Evolutionary conservation across 2,797 vertebrate species (phyloP), one percentile per base, ranked within the genome.

Genomic region (Trachops cirrhosus): DNA sequence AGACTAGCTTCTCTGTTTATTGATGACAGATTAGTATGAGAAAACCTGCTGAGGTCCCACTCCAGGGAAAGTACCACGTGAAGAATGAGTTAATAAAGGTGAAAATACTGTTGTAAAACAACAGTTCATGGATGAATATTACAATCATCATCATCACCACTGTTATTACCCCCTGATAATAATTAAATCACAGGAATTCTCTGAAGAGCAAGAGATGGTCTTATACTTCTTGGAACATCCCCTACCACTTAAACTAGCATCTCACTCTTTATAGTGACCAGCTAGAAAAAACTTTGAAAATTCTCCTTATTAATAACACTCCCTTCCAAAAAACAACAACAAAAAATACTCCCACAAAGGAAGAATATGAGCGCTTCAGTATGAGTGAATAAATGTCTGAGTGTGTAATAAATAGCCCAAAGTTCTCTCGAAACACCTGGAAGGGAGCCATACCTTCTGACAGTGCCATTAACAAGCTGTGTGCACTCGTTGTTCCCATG

Each of bases 221-320:
- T 94, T 46, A 70, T 57, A 32, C 16, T 86, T 90, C 62, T 95
- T 77, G 34, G 79, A 88, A 54, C 83, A 8, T 57, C 5, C 52
- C 26, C 50, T 74, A 64, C 12, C 19, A 79, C 21, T 19, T 86
- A 70, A 93, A 77, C 5, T 26, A 91, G 46, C 6, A 50, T 24
- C 46, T 75, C n/a, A 62, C 75, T 89, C 82, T 96, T 91, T 57
- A 54, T n/a, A 89, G 48, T 87, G 54, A 89, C 46, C n/a, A 71
- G 68, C 15, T 64, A 78, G 44, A 16, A 77, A 92, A 77, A 67
- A 71, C 26, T 75, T 82, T 50, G n/a, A 71, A 82, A 96, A 86
- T 78, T 96, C 93, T 96, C 68, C 64, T 96, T 86, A 91, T 96
- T 92, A 95, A 44, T 93, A 92, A 88, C 19, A 34, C 14, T 71